These are phyloP conservation scores for Coluber constrictor DNA, from an alignment of 2,797 vertebrate species.

Conservation along the genomic window DNA sequence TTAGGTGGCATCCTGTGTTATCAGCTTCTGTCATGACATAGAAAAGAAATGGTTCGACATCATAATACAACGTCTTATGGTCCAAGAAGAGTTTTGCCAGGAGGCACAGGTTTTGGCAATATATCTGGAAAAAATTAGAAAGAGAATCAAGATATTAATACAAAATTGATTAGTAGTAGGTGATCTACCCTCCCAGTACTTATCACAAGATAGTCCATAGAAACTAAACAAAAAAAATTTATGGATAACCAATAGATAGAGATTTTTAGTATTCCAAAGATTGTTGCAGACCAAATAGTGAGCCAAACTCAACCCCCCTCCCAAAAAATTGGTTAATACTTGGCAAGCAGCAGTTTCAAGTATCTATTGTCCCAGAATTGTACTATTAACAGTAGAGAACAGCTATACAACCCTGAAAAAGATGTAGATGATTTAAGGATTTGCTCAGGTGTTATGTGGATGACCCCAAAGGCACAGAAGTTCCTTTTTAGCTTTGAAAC, in stretches of 20 bases:
- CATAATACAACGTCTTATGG: constrained; percentile 97
- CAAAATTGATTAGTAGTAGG: background rate
- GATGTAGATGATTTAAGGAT: background rate
- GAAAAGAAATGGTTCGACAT: constrained; percentile 97
- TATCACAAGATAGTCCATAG: background rate
- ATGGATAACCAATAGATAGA: background rate
- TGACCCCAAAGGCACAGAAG: background rate
- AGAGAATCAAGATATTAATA: background rate
- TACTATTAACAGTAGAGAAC: background rate
- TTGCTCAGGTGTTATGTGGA: background rate
- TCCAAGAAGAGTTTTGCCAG: constrained; percentile 98
- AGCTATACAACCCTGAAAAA: background rate
- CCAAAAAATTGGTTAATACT: background rate
- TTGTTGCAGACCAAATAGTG: background rate
- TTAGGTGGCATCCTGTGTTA: constrained; percentile 97
- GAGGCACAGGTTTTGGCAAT: constrained; percentile 97
- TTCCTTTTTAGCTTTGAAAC: background rate
- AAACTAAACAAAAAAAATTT: background rate
- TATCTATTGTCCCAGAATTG: background rate
- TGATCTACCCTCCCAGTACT: background rate
- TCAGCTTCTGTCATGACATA: constrained; percentile 99
- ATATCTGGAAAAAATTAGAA: constrained; percentile 79
- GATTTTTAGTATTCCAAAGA: background rate
- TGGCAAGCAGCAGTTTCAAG: background rate
- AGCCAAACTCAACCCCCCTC: background rate